Evolutionary conservation across 2,888 invertebrate genomes (phyloP), one percentile per base, ranked within the genome.

Genomic region (Zaprionus obscuricornis): DNA sequence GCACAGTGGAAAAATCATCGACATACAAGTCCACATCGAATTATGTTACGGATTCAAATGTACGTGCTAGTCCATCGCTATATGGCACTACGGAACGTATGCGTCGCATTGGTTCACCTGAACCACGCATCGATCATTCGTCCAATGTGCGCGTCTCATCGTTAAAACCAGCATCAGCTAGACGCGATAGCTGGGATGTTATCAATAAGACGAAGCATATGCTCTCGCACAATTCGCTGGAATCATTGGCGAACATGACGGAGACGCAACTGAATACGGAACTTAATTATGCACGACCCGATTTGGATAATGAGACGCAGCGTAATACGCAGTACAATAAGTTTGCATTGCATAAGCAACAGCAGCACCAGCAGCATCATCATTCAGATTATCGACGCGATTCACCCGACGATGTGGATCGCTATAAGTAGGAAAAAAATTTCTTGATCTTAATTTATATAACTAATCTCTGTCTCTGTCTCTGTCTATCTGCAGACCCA

Each of bases 181-280:
- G 95, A 56, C 92, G 94, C 43, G 96, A 96, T 82, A 95, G 95
- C 16, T 96, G 96, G 96, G 96, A 96, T 84, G 93, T 94, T 3
- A 93, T 96, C 51, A 94, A 95, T 51, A 96, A 95, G 89, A 96
- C 96, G 1, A 93, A 94, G 85, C 94, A 95, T 65, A 92, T 95
- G 89, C 91, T 95, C 37, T 94, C 94, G 67, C 92, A 93, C 74
- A 92, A 92, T 71, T 95, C 94, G 74, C 90, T 95, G 50, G 95
- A 95, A 85, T 93, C 94, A 0, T 89, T 94, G 50, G 94, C 93
- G 10, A 94, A 94, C 87, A 89, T 94, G 75, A 93, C 94, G 0
- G 93, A 94, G 70, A 91, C 91, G 29, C 92, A 93, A 68, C 87
- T 93, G 24, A 91, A 92, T 58, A 90, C 91, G 0, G 91, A 92